phyloP scores from a whole-genome alignment of 2,888 invertebrate species.

The Lithophane ornitopus region DNA sequence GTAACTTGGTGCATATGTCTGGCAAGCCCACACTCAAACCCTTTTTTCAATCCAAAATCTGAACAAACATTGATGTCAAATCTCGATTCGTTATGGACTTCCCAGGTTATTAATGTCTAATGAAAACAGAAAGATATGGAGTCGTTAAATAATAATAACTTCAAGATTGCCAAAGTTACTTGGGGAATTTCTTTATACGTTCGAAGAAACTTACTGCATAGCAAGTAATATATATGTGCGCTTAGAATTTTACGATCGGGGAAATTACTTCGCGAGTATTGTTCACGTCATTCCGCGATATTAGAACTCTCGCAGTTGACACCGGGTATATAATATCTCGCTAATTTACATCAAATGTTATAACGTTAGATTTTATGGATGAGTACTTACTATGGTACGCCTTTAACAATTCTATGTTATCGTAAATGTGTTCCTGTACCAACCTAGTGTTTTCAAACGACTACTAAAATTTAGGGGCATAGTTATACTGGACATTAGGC shows the following conservation, averaged over 20 bases:
- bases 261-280: conserved; percentile 69
- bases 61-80: conserved; percentile 35
- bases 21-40: not conserved
- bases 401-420: conserved; percentile 42
- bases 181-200: conserved; percentile 66
- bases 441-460: conserved; percentile 46
- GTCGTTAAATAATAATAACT: conserved; percentile 64
- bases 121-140: conserved; percentile 54
- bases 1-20: not conserved
- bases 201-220: conserved; percentile 62
- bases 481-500: conserved; percentile 46
- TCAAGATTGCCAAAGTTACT: conserved; percentile 66
- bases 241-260: conserved; percentile 63
- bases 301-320: conserved; percentile 60
- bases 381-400: conserved; percentile 35
- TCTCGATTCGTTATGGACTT: conserved; percentile 20
- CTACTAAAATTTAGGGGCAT: conserved; percentile 50
- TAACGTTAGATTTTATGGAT: conserved; percentile 63
- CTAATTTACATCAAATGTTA: conserved; percentile 63
- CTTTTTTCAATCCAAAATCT: not conserved
- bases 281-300: conserved; percentile 64
- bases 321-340: conserved; percentile 49
- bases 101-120: conserved; percentile 52
- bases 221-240: conserved; percentile 61
- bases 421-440: conserved; percentile 28